phyloP scores from a whole-genome alignment of 2,797 vertebrate genomes.

The Clarias platycephalus region DNA sequence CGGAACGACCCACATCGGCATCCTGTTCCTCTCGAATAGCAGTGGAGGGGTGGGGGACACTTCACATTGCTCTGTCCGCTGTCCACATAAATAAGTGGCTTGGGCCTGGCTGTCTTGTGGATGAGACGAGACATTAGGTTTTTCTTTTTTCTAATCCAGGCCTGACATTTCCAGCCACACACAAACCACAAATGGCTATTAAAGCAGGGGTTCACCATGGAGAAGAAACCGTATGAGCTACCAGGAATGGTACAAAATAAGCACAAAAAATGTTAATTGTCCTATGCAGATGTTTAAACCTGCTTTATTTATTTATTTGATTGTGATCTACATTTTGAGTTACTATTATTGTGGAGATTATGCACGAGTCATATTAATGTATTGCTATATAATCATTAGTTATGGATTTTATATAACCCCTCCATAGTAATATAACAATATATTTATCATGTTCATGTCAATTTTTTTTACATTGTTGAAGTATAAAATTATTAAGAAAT shows the following conservation, averaged over 20 bases:
- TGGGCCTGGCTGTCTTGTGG: not conserved
- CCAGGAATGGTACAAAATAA: not conserved
- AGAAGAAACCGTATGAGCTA: not conserved
- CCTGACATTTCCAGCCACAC: slow-evolving; percentile 4
- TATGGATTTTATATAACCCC: not conserved
- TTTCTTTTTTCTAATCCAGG: slow-evolving; percentile 14
- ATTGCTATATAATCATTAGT: not conserved
- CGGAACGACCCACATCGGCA: slow-evolving; percentile 62
- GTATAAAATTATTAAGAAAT: not conserved
- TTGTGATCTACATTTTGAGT: not conserved
- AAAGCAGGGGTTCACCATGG: not conserved
- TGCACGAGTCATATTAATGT: not conserved
- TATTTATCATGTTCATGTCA: not conserved
- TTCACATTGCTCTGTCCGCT: slow-evolving; percentile 29
- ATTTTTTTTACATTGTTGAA: not conserved
- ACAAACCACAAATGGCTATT: slow-evolving; percentile 3
- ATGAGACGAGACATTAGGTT: slow-evolving; percentile 8
- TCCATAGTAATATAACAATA: not conserved
- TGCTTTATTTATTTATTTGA: not conserved
- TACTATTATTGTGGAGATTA: not conserved
- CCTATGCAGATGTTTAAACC: not conserved
- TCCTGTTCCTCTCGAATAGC: slow-evolving; percentile 53
- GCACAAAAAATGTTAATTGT: not conserved
- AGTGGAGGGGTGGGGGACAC: slow-evolving; percentile 29
- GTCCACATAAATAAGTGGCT: not conserved